Conservation (phyloP, 2,888 invertebrate species). For the Scaptomyza cyrtandrae region DNA sequence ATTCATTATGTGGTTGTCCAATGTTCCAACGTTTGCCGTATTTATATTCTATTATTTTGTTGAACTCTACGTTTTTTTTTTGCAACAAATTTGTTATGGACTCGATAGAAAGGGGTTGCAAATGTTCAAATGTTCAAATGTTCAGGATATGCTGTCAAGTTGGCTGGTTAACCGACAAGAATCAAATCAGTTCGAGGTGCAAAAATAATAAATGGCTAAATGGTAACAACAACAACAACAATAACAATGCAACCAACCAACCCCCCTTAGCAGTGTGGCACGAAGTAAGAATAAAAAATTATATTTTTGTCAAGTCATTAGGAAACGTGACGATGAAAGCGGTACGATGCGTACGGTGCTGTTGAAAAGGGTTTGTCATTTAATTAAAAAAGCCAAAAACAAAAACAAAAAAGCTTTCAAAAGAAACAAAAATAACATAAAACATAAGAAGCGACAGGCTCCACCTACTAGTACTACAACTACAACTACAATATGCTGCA, state of each 20-base stretch:
- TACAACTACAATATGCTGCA: not conserved
- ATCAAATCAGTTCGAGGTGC: conserved; percentile 56
- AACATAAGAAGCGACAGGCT: conserved; percentile 40
- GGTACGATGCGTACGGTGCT: conserved; percentile 21
- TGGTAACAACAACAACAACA: conserved; percentile 21
- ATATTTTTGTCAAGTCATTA: conserved; percentile 67
- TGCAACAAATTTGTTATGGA: conserved; percentile 47
- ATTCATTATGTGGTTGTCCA: conserved; percentile 73
- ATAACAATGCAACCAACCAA: conserved; percentile 28
- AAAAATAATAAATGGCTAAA: conserved; percentile 59
- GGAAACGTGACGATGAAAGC: conserved; percentile 52
- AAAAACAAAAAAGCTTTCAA: conserved; percentile 7
- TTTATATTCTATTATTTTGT: conserved; percentile 33
- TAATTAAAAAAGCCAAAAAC: conserved; percentile 44
- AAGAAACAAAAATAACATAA: not conserved
- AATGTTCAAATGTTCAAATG: too few relatives aligned
- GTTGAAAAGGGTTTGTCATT: conserved; percentile 63
- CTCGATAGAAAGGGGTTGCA: conserved; percentile 35
- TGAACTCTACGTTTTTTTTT: conserved; percentile 18
- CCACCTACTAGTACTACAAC: conserved; percentile 57
- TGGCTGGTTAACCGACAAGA: conserved; percentile 41
- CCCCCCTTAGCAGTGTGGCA: conserved; percentile 15
- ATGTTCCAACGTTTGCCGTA: conserved; percentile 28
- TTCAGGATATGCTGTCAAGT: conserved; percentile 35
- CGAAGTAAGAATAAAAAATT: conserved; percentile 57